Base-by-base conservation (phyloP, 2,888 invertebrate species). In the Podotricha telesiphe region DNA sequence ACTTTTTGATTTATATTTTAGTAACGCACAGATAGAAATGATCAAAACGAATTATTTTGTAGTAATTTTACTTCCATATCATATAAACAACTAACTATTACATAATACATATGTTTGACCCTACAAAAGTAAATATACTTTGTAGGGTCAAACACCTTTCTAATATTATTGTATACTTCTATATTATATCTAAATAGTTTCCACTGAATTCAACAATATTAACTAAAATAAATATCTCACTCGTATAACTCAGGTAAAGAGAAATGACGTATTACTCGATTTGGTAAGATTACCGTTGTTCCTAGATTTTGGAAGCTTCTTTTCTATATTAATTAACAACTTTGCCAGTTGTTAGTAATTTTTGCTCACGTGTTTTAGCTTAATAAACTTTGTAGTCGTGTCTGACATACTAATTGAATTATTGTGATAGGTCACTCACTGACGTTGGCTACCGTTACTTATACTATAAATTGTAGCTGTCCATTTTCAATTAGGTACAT, bases 371-470 rank as follows among this genome's bases (percentile, higher is more conserved):
- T 58, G 42, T 58, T 22, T 10, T n/a, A 42, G 42, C n/a, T n/a
- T 45, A 61, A 19, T 45, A 53, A n/a, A n/a, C 10, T n/a, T 42
- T 51, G 28, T 19, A 42, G 17, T 13, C 22, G 45, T 34, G 53
- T 45, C 34, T 55, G 47, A 55, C 51, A 40, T 66, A 53, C 61
- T 34, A 62, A 67, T 66, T 67, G 45, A 53, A 62, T 45, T 62
- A 61, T 62, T 67, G 51, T 20, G 61, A 53, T 62, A 62, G 53
- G 53, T 67, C 67, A 55, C 19, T 56, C 28, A 34, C 20, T 59
- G 45, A 45, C 42, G 61, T 15, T 37, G 34, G 45, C 45, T 62
- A 67, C 67, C 62, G 62, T 62, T 62, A 62, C 48, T 61, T 42
- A 34, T 55, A 59, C 59, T 22, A 59, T 17, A 48, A 62, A 28